These are phyloP conservation scores for Drosophila neutralis DNA, from an alignment of 2,888 invertebrate genomes.

Conservation along the genomic window DNA sequence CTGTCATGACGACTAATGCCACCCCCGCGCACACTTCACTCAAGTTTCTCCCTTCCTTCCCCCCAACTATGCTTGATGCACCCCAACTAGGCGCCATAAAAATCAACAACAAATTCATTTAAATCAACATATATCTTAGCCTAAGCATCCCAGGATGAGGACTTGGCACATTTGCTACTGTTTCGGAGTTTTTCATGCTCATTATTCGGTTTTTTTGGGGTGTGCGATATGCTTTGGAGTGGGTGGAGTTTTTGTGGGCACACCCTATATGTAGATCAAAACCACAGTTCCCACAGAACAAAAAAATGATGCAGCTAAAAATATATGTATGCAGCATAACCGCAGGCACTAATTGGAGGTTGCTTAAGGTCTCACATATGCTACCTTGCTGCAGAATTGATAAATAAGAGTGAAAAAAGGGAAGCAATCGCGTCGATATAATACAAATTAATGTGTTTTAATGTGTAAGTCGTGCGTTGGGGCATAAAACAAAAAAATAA, in stretches of 20 bases:
- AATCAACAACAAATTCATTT: conserved; percentile 78
- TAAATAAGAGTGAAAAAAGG: conserved; percentile 55
- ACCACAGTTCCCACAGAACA: conserved; percentile 68
- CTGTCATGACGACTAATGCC: conserved; percentile 64
- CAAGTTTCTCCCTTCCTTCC: conserved; percentile 29
- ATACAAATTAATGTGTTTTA: conserved; percentile 81
- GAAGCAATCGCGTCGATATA: conserved; percentile 59
- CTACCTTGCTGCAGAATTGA: conserved; percentile 64
- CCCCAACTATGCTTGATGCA: conserved; percentile 3
- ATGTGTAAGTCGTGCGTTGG: conserved; percentile 82
- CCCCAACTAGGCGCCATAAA: conserved; percentile 69
- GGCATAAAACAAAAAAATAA: conserved; percentile 48
- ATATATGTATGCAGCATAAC: conserved; percentile 46
- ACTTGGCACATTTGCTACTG: conserved; percentile 69
- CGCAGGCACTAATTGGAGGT: conserved; percentile 76
- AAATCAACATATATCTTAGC: conserved; percentile 75
- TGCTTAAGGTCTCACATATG: conserved; percentile 71
- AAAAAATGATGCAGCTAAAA: conserved; percentile 52
- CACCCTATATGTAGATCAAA: conserved; percentile 54
- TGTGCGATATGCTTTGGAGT: conserved; percentile 12
- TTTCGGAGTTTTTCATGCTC: conserved; percentile 70
- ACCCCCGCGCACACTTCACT: conserved; percentile 60
- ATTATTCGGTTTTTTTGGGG: conserved; percentile 41
- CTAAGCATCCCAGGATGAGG: conserved; percentile 31
- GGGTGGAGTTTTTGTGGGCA: conserved; percentile 36